phyloP scores from a whole-genome alignment of 2,888 invertebrate species.

The Polydrusus pterygomalis region DNA sequence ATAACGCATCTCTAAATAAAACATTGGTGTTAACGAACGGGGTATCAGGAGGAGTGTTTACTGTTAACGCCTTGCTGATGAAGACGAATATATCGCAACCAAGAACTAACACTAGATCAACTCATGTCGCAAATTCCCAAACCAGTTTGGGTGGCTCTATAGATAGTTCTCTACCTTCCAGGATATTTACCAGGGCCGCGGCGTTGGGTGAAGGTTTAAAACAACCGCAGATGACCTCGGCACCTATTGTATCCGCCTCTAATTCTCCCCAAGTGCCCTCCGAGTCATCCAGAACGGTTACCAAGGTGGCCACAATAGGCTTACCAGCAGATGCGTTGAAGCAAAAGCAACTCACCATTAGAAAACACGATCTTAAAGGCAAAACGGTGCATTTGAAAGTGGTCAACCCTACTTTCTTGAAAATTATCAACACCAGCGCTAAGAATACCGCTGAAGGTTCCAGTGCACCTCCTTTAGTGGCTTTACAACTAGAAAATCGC shows the following conservation, averaged over 20 bases:
- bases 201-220: neutral
- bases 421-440: neutral
- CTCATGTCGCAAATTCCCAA: too few relatives aligned
- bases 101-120: neutral
- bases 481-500: neutral
- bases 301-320: too few relatives aligned
- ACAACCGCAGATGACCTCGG: too few relatives aligned
- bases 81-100: neutral
- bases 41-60: neutral
- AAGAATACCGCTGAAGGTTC: neutral
- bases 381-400: slow-evolving; percentile 12
- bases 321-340: neutral
- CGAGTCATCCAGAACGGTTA: too few relatives aligned
- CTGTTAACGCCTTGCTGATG: slow-evolving; percentile 5
- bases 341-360: neutral
- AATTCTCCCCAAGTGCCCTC: too few relatives aligned
- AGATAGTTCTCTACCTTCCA: neutral
- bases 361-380: slow-evolving; percentile 8
- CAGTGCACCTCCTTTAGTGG: neutral
- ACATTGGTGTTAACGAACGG: neutral
- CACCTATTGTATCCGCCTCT: too few relatives aligned
- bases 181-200: neutral
- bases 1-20: neutral
- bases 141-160: neutral
- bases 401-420: neutral